phyloP scores from a whole-genome alignment of 64 coral and sea anemone genomes.

The Porites lutea region DNA sequence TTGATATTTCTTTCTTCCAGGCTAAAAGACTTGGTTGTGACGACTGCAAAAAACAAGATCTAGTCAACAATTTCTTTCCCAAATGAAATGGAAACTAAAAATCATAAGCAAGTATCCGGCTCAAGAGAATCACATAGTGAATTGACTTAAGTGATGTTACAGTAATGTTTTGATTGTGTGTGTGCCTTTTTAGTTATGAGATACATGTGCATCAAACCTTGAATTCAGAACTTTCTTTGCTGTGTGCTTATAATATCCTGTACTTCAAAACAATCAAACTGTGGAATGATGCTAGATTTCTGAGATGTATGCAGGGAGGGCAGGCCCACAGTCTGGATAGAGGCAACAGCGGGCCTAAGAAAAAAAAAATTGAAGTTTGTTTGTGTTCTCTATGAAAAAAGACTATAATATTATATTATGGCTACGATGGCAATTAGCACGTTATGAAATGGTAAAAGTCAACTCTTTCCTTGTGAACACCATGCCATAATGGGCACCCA shows the following conservation, averaged over 20 bases:
- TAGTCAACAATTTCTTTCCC: constrained; percentile 86
- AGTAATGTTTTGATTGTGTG: not conserved
- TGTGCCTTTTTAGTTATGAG: constrained; percentile 32
- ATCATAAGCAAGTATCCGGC: not conserved
- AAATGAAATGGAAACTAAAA: constrained; percentile 24
- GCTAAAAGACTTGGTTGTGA: constrained; percentile 79
- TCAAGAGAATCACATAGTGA: not conserved
- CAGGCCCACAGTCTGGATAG: too few relatives aligned
- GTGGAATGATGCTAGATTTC: too few relatives aligned
- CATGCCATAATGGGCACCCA: too few relatives aligned
- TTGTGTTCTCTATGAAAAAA: too few relatives aligned
- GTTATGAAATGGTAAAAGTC: too few relatives aligned
- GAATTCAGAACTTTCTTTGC: not conserved
- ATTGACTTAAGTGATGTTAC: not conserved
- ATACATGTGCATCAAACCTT: not conserved
- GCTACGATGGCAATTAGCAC: too few relatives aligned
- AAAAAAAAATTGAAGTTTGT: too few relatives aligned
- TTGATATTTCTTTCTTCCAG: constrained; percentile 33
- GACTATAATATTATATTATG: too few relatives aligned
- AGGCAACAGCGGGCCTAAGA: too few relatives aligned
- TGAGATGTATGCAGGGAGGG: too few relatives aligned
- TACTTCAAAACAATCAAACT: not conserved
- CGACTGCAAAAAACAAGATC: constrained; percentile 78
- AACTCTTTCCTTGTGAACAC: too few relatives aligned
- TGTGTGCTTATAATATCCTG: not conserved